Percentiles rank a stretch among this genome's conserved stretches.
Evolutionary conservation across 2,888 invertebrate species (phyloP).

Genomic region (Lasius fuliginosus): DNA sequence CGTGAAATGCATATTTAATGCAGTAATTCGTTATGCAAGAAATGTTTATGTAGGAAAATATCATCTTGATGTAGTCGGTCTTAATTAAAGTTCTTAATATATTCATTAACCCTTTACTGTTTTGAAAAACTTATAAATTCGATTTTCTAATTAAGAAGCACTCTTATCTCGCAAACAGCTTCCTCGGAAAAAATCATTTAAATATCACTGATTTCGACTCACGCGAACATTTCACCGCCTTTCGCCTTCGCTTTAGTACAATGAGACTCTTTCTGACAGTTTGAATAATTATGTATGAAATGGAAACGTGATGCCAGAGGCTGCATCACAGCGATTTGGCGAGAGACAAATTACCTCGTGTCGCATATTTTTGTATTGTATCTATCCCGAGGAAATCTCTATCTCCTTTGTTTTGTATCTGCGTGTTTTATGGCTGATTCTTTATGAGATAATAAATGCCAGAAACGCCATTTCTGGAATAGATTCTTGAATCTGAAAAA

Average conservation of each 20-base stretch:
- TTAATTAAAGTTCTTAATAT: conserved; percentile 51
- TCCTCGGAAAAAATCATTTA: background rate
- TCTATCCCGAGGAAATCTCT: conserved; percentile 2
- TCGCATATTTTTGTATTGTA: conserved; percentile 63
- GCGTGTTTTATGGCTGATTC: background rate
- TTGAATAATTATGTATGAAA: conserved; percentile 89
- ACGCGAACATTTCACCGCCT: background rate
- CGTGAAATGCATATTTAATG: conserved; percentile 15
- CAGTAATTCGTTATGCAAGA: background rate
- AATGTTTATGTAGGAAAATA: background rate
- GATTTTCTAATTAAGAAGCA: background rate
- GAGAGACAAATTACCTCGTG: conserved; percentile 88
- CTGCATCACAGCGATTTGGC: conserved; percentile 91
- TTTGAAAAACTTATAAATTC: conserved; percentile 4
- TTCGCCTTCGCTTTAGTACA: background rate
- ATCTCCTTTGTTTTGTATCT: background rate
- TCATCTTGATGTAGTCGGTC: background rate
- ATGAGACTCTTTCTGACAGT: conserved; percentile 47
- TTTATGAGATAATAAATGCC: conserved; percentile 19
- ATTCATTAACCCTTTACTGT: conserved; percentile 30
- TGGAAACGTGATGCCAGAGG: conserved; percentile 91
- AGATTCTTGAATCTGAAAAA: background rate
- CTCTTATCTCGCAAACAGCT: conserved; percentile 14
- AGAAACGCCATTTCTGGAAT: background rate
- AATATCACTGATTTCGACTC: background rate